These are phyloP conservation scores for Nesogale talazaci DNA, from an alignment of 2,113 vertebrate genomes.

Conservation along the genomic window DNA sequence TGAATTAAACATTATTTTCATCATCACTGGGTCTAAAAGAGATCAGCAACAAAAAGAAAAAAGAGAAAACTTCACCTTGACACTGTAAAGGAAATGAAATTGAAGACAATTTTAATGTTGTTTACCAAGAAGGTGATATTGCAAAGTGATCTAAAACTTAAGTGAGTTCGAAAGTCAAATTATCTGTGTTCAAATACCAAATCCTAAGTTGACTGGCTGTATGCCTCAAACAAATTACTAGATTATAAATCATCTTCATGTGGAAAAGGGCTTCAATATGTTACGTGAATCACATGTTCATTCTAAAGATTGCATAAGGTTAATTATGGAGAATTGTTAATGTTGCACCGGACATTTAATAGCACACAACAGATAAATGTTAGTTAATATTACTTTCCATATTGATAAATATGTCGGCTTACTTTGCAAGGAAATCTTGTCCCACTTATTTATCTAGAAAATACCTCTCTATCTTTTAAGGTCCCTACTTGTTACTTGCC, in stretches of 20 bases:
- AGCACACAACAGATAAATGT: not conserved
- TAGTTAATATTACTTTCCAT: not conserved
- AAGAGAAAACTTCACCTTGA: not conserved
- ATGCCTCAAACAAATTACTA: conserved; percentile 28
- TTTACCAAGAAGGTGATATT: conserved; percentile 47
- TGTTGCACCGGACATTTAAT: not conserved
- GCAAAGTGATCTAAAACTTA: conserved; percentile 59
- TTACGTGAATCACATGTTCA: not conserved
- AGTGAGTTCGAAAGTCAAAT: conserved; percentile 41
- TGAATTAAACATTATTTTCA: conserved; percentile 73
- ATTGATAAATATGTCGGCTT: conserved; percentile 9
- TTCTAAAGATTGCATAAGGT: not conserved
- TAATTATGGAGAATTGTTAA: not conserved
- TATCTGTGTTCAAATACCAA: conserved; percentile 7
- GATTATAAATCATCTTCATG: not conserved
- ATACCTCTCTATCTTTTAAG: conserved; percentile 6
- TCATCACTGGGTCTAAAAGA: conserved; percentile 62
- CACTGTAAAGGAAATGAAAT: conserved; percentile 47
- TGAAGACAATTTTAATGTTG: conserved; percentile 52
- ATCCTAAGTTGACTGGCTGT: not conserved
- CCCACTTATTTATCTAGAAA: not conserved
- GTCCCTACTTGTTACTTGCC: not conserved
- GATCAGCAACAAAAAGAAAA: conserved; percentile 39
- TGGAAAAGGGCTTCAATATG: not conserved
- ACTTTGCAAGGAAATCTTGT: not conserved